Percentiles rank a stretch among this genome's conserved stretches.
These are phyloP conservation scores for Nyctalus aviator DNA, from an alignment of 2,797 vertebrate species.

Conservation along the genomic window DNA sequence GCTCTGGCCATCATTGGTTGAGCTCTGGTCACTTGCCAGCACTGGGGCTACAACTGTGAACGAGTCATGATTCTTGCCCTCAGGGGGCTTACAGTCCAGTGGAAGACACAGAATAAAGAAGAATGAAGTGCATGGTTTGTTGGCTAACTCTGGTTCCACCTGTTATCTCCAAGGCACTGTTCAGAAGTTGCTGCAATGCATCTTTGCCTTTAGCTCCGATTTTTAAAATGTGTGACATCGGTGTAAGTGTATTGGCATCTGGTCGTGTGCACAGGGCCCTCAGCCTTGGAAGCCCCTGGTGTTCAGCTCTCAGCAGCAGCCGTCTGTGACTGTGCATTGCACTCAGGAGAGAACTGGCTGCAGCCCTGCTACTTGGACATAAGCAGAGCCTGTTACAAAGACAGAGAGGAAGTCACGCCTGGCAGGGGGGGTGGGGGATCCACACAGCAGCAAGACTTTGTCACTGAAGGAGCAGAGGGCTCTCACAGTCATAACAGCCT, in stretches of 20 bases:
- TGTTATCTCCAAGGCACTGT: not conserved
- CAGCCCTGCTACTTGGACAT: not conserved
- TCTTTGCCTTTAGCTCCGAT: not conserved
- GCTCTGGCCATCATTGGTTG: not conserved
- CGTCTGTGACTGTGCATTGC: not conserved
- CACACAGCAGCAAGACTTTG: constrained; percentile 11
- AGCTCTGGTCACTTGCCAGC: not conserved
- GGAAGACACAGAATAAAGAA: not conserved
- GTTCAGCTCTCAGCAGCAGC: not conserved
- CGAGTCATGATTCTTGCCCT: not conserved
- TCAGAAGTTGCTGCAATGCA: not conserved
- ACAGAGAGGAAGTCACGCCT: constrained; percentile 40
- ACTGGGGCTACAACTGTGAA: not conserved
- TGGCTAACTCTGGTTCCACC: constrained; percentile 12
- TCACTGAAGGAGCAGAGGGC: not conserved
- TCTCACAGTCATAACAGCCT: constrained; percentile 14
- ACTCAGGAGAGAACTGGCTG: not conserved
- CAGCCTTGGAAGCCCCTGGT: not conserved
- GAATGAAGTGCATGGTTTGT: not conserved
- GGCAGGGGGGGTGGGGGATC: not conserved
- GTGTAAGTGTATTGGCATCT: not conserved
- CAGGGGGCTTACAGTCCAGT: not conserved
- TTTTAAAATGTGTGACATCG: not conserved
- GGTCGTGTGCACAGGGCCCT: not conserved
- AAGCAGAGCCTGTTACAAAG: not conserved